These are phyloP conservation scores for Corythaeola cristata DNA, from an alignment of 2,113 vertebrate species.

Conservation along the genomic window DNA sequence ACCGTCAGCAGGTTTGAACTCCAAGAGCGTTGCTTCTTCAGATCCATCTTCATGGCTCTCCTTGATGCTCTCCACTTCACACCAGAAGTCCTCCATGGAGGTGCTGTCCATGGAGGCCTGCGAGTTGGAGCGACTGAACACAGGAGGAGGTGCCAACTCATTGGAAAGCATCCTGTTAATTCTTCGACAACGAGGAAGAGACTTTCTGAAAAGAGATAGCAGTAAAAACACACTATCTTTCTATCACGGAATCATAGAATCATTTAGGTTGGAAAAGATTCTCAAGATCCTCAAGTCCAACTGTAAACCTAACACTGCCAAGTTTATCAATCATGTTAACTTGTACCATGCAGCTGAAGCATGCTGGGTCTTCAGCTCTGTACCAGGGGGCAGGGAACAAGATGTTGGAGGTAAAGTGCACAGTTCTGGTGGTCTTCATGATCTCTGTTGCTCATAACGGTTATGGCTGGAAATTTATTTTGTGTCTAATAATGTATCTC, in stretches of 20 bases:
- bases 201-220: constrained; percentile 74
- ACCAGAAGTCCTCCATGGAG: constrained; percentile 89
- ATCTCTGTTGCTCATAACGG: not conserved
- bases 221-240: not conserved
- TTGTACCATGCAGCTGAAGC: not conserved
- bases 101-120: constrained; percentile 80
- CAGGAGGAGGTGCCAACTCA: constrained; percentile 68
- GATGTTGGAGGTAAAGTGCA: not conserved
- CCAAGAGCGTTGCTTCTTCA: constrained; percentile 72
- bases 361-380: not conserved
- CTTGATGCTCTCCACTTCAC: constrained; percentile 83
- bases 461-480: not conserved
- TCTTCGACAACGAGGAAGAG: constrained; percentile 73
- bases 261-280: too few species aligned
- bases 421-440: not conserved
- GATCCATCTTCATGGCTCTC: constrained; percentile 70
- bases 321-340: not conserved
- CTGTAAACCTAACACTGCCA: too few species aligned
- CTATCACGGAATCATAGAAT: too few species aligned
- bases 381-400: not conserved
- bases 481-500: not conserved
- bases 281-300: too few species aligned
- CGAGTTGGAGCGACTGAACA: constrained; percentile 77
- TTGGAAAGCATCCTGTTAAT: constrained; percentile 84
- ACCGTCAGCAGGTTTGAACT: constrained; percentile 83